phyloP scores from a whole-genome alignment of 2,113 vertebrate genomes.

The Siniperca knerii region DNA sequence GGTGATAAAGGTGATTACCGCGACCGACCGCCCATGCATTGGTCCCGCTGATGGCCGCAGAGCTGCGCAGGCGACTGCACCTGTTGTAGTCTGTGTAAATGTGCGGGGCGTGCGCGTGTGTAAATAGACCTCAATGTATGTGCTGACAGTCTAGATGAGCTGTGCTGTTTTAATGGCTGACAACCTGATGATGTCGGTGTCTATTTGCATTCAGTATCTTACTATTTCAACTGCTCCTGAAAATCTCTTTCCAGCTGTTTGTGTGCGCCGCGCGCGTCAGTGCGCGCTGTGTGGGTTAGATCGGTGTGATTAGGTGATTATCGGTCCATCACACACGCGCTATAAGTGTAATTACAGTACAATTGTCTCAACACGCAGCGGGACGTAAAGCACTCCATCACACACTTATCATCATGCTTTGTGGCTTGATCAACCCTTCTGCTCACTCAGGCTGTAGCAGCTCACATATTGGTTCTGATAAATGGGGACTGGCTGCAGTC shows the following conservation, averaged over 20 bases:
- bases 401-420: slow-evolving; percentile 13
- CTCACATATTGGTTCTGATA: slow-evolving; percentile 51
- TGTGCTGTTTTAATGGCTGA: slow-evolving; percentile 41
- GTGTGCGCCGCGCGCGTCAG: slow-evolving; percentile 42
- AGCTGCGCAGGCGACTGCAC: slow-evolving; percentile 58
- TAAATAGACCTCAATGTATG: not conserved
- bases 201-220: slow-evolving; percentile 31
- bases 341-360: slow-evolving; percentile 64
- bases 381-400: slow-evolving; percentile 58
- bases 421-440: slow-evolving; percentile 29
- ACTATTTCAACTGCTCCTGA: slow-evolving; percentile 28
- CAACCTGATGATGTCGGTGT: slow-evolving; percentile 22
- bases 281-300: slow-evolving; percentile 62
- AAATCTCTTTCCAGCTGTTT: slow-evolving; percentile 27
- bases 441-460: slow-evolving; percentile 38
- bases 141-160: not conserved
- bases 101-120: slow-evolving; percentile 25
- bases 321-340: slow-evolving; percentile 47
- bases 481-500: slow-evolving; percentile 57
- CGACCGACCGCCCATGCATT: slow-evolving; percentile 42
- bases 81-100: slow-evolving; percentile 68
- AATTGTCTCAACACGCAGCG: slow-evolving; percentile 50
- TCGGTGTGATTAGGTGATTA: slow-evolving; percentile 69
- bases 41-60: slow-evolving; percentile 47
- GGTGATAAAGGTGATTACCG: slow-evolving; percentile 63